Evolutionary conservation across 2,888 invertebrate genomes (phyloP), one percentile per base, ranked within the genome.

Genomic region (Mythimna loreyi): DNA sequence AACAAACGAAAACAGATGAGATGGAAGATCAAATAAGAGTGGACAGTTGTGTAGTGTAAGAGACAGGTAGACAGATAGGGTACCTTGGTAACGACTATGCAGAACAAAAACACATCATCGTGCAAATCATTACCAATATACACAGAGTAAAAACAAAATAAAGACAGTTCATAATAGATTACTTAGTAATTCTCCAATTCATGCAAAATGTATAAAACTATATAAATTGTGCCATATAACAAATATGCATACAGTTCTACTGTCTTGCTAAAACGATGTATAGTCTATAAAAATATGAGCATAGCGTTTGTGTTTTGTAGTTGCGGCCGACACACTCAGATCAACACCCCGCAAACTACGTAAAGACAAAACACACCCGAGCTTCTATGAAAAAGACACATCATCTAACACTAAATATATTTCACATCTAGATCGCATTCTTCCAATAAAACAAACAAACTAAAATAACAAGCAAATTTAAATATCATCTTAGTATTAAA

Each of bases 391-490:
- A 80, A 71, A 79, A 82, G 69, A 83, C 77, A 86, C 81, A 84
- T 81, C 81, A 81, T 77, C 83, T 86, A 88, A 90, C 83, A 90
- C 86, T 86, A 86, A 87, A 82, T 87, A 82, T 87, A 86, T 83
- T 85, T 85, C 86, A 89, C 86, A 88, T 85, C 82, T 86, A 86
- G 49, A 87, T 86, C 83, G 90, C 91, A 93, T 89, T 91, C 90
- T 82, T 87, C 85, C 82, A 76, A 86, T 85, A 88, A 85, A 87
- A 85, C 80, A 85, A 85, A 87, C 82, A 89, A 86, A 89, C 75
- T 87, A 85, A 86, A 87, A 86, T 86, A 92, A 92, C 95, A 95
- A 96, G 95, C 95, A 96, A 96, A 96, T 96, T 96, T 94, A 95
- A 95, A 92, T 94, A 95, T 95, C 94, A 86, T 87, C 88, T 86